Evolutionary conservation across 1,140 invertebrate species (phyloP), one percentile per base, ranked within the genome.

Genomic region (Aphelenchoides avenae): DNA sequence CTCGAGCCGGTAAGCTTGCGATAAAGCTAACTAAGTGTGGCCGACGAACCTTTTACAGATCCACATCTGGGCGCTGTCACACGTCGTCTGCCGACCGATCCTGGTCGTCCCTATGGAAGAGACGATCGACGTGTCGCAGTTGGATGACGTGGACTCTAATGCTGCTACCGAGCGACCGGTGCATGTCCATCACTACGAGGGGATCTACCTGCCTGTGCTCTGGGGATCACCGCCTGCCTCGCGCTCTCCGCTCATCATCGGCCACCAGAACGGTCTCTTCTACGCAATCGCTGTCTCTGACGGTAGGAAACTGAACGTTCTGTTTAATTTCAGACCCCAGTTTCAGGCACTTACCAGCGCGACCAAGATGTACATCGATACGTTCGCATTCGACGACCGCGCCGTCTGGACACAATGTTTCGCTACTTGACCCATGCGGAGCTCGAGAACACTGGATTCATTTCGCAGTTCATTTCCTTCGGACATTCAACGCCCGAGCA

Each of bases 91-190:
- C 42, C 52, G 52, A 13, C 52, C 52, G 5, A 53, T 53, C 11
- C 18, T 53, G 26, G 52, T 53, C 5, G 26, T 52, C 20, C 52
- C 52, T 55, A 53, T 53, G 52, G 37, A 53, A 18, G 52, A 58
- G 11, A 44, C 52, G 15, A 50, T 53, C 11, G 49, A 52, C 15
- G 9, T 43, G 42, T 47, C 52, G 31, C n/a, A 47, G 5, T 24
- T 47, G 52, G 15, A 47, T n/a, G n/a, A 51, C 39, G 13, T 40
- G 13, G 42, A 11, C 11, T 44, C 13, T 13, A 11, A 13, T 11
- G 11, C 13, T 40, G 15, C 39, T 44, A 36, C 15, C 43, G 15
- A 44, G 40, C 1, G 15, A 13, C 43, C 40, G 18, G 43, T 40
- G 43, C n/a, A 15, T 20, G 43, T 44, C 46, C 49, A 51, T 13